Base-by-base conservation (phyloP, 2,888 invertebrate species). In the Lucinisca nassula region DNA sequence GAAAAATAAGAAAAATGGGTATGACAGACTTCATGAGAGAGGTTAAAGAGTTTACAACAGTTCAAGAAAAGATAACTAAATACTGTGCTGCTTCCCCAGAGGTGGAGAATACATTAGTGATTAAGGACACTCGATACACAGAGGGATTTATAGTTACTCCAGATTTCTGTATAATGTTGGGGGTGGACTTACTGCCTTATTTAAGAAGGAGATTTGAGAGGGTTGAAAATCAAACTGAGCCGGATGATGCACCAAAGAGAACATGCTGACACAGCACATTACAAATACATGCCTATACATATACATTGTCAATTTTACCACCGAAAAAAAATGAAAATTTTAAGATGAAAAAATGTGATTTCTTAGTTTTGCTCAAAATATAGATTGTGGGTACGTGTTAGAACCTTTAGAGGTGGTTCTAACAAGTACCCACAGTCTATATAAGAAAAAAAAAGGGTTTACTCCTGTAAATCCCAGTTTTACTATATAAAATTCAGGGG, bases 81-180 rank as follows among this genome's bases (percentile, higher is more conserved):
- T 89, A 74, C 35, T 88, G 88, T 76, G 27, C 82, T 1, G 30
- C 51, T 40, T 35, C 55, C 8, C 45, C 61, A 17, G 80, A 58
- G 10, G 49, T 58, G 12, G 55, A 72, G 12, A 49, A 55, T 12
- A 32, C 32, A 6, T 37, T 87, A 17, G 79, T 78, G 1, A 82
- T 93, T 38, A 79, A 86, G 27, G 80, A 84, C 21, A 88, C 91
- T 12, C 67, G 73, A 37, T 93, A 88, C 84, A 91, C 83, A 45
- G 82, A 86, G 0, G 78, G 82, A n/a, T 93, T 94, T 77, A 84
- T 75, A 10, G 87, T 93, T 12, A 88, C 86, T 10, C 82, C 79
- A 14, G 88, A 88, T n/a, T 91, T 90, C 37, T 94, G 94, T 85
- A 21, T 85, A 17, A 61, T 92, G 12, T 77, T 93, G 79, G 82